Base-by-base conservation (phyloP, 2,888 invertebrate species). In the Tanypteryx hageni region DNA sequence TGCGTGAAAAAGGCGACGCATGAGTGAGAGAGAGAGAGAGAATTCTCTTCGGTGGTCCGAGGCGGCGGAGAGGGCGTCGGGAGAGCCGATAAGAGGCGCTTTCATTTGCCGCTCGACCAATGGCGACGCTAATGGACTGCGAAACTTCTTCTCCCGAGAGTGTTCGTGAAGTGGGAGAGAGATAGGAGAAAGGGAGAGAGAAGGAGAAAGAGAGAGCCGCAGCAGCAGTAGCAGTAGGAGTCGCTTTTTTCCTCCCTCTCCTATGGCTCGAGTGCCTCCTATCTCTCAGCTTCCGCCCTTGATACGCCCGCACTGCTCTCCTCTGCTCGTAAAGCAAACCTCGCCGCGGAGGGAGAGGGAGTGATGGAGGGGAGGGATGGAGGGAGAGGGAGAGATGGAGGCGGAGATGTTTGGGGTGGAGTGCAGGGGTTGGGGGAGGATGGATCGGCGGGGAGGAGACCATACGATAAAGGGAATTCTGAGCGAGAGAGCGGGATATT, bases 61-160 rank as follows among this genome's bases (percentile, higher is more conserved):
- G 56, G 14, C 11, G 76, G 11, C n/a, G 14, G 27, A 76, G 76
- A 82, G 57, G 83, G 56, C 89, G 64, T 61, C 61, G 59, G 58
- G 18, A 14, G 16, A 58, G 22, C 14, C 61, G 58, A 59, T 59
- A 22, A 59, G 89, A 64, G 64, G 31, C 64, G 44, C 64, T 44
- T 61, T 82, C 61, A 11, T 22, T 68, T 18, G 44, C 89, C 44
- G 44, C 44, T 44, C 44, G 44, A 44, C 44, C 44, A 44, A 44
- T 44, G 44, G 44, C 44, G 89, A 89, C 64, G 89, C 89, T 89
- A 89, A 89, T 89, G 89, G 89, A 89, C 89, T 89, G 89, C 89
- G 44, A 89, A 89, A 89, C 44, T 61, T 89, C 89, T 61, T 61
- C 61, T 13, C 16, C 59, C 27, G 61, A 44, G 89, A 16, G 86